Percentiles rank a stretch among this genome's conserved stretches.
These are phyloP conservation scores for Carcharodon carcharias DNA, from an alignment of 2,797 vertebrate species.

Conservation along the genomic window DNA sequence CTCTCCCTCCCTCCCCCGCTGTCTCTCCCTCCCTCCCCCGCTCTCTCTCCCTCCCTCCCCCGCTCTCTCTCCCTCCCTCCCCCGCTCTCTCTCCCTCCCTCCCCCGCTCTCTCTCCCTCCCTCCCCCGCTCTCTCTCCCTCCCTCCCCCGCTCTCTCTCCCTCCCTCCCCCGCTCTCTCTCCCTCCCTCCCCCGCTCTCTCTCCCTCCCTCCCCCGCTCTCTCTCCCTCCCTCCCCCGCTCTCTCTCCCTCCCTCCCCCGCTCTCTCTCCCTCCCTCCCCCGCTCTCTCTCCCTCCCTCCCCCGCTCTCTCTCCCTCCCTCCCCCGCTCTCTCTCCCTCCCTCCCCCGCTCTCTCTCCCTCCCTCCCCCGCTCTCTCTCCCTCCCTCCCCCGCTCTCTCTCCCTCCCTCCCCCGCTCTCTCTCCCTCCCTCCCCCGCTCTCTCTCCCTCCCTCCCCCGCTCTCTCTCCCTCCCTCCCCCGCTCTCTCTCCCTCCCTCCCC, in stretches of 20 bases:
- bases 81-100: too few species aligned
- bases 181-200: not conserved
- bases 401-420: too few species aligned
- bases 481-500: too few species aligned
- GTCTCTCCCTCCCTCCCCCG: too few species aligned
- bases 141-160: too few species aligned
- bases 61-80: not conserved
- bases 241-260: not conserved
- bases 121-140: not conserved
- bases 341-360: slow-evolving; percentile 55
- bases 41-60: not conserved
- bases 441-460: too few species aligned
- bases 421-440: too few species aligned
- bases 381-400: too few species aligned
- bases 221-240: too few species aligned
- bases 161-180: too few species aligned
- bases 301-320: slow-evolving; percentile 56
- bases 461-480: too few species aligned
- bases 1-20: not conserved
- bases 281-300: slow-evolving; percentile 44
- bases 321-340: slow-evolving; percentile 61
- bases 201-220: too few species aligned
- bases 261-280: not conserved
- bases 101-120: not conserved
- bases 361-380: not conserved